These are phyloP conservation scores for Apocheima hispidaria DNA, from an alignment of 2,888 invertebrate species.

Conservation along the genomic window DNA sequence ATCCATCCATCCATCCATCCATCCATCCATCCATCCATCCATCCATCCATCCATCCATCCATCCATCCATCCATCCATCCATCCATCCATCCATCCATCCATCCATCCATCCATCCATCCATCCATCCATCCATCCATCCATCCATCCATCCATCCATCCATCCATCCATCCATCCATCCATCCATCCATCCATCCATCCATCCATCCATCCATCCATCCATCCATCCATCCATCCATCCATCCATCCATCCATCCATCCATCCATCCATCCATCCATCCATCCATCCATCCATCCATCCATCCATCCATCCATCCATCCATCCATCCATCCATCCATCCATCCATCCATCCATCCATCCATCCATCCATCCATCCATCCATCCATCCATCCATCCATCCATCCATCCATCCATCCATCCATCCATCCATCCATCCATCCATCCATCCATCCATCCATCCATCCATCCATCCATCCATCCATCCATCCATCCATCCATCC, in stretches of 20 bases:
- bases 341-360: slow-evolving; percentile 18
- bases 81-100: background rate
- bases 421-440: slow-evolving; percentile 17
- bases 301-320: slow-evolving; percentile 18
- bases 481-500: slow-evolving; percentile 17
- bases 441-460: slow-evolving; percentile 17
- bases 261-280: slow-evolving; percentile 12
- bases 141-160: background rate
- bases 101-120: background rate
- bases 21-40: too few species aligned
- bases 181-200: background rate
- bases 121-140: background rate
- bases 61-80: background rate
- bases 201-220: background rate
- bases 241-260: background rate
- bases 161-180: background rate
- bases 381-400: slow-evolving; percentile 18
- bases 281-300: slow-evolving; percentile 17
- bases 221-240: background rate
- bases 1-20: too few species aligned
- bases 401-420: slow-evolving; percentile 17
- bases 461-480: slow-evolving; percentile 17
- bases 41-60: too few species aligned
- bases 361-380: slow-evolving; percentile 18
- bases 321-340: slow-evolving; percentile 18